Evolutionary conservation across 2,888 invertebrate species (phyloP).

Genomic region (Apotomis turbidana): DNA sequence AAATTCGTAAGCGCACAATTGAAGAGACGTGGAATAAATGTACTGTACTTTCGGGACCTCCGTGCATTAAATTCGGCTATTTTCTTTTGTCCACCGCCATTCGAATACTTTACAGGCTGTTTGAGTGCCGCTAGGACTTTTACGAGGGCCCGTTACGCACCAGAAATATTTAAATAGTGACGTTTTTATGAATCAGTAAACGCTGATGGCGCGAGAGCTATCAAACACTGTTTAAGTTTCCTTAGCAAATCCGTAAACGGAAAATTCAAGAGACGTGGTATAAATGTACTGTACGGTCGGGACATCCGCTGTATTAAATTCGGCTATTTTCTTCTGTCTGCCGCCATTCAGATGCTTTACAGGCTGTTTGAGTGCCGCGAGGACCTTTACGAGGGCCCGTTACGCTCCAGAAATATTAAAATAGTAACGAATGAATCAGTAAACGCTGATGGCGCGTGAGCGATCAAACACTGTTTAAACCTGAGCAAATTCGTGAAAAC

Average conservation of each 20-base stretch:
- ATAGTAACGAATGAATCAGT: slow-evolving; percentile 32
- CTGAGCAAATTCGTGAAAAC: too few species aligned
- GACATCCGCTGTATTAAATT: slow-evolving; percentile 73
- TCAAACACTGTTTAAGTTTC: too few species aligned
- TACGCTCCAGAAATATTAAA: slow-evolving; percentile 35
- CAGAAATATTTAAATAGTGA: slow-evolving; percentile 34
- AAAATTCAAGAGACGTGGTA: too few species aligned
- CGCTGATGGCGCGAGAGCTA: slow-evolving; percentile 2
- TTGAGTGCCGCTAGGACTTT: slow-evolving; percentile 49
- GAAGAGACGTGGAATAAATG: too few species aligned
- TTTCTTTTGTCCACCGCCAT: slow-evolving; percentile 62
- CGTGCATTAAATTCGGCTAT: slow-evolving; percentile 69
- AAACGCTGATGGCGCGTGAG: slow-evolving; percentile 10
- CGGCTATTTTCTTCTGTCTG: slow-evolving; percentile 63
- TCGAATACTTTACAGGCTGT: slow-evolving; percentile 64
- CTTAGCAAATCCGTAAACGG: too few species aligned
- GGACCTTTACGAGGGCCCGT: slow-evolving; percentile 41
- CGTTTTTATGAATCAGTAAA: slow-evolving; percentile 32
- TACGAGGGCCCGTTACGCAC: slow-evolving; percentile 35
- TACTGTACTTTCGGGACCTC: slow-evolving; percentile 55
- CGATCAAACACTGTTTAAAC: too few species aligned
- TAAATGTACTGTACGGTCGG: too few species aligned
- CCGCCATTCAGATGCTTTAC: slow-evolving; percentile 64
- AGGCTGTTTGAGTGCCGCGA: slow-evolving; percentile 56
- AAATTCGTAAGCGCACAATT: too few species aligned